A percentile compares a stretch with the other conserved stretches of the same genome.
Evolutionary conservation across 2,113 vertebrate species (phyloP).

Genomic region (Eonycteris spelaea): DNA sequence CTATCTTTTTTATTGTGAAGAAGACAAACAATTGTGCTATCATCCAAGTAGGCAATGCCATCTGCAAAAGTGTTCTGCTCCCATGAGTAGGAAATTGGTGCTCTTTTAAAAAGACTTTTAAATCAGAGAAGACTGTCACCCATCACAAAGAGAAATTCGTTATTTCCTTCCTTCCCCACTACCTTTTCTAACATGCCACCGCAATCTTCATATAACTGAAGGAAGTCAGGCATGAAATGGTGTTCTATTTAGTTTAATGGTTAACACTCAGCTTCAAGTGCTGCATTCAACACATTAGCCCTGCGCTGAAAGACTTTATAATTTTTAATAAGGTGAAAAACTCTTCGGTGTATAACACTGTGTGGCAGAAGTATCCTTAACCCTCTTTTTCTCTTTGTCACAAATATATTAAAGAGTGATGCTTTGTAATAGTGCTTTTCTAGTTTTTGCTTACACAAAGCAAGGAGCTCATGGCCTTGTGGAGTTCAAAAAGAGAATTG

Average conservation of each 20-base stretch:
- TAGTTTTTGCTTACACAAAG: slow-evolving; percentile 2
- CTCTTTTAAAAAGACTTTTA: slow-evolving; percentile 62
- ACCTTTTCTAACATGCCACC: slow-evolving; percentile 4
- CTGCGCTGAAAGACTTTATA: slow-evolving; percentile 67
- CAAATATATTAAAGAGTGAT: slow-evolving; percentile 47
- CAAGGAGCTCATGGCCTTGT: neutral
- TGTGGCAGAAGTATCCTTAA: slow-evolving; percentile 26
- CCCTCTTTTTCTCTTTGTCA: slow-evolving; percentile 62
- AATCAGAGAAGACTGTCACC: slow-evolving; percentile 50
- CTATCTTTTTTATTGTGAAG: slow-evolving; percentile 31
- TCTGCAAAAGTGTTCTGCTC: slow-evolving; percentile 25
- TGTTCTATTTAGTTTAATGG: slow-evolving; percentile 78
- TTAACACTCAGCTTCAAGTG: slow-evolving; percentile 61
- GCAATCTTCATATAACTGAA: slow-evolving; percentile 50
- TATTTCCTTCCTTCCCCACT: neutral
- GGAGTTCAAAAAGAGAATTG: neutral
- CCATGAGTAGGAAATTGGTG: neutral
- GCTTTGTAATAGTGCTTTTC: slow-evolving; percentile 16
- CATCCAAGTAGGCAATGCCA: neutral
- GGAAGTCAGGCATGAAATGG: slow-evolving; percentile 80
- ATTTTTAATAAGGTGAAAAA: slow-evolving; percentile 77
- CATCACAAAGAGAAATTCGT: slow-evolving; percentile 41
- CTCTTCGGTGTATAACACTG: slow-evolving; percentile 51
- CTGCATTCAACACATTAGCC: slow-evolving; percentile 63
- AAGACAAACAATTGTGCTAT: slow-evolving; percentile 47